These are phyloP conservation scores for Cassiopea xamachana DNA, from an alignment of 30 jellyfish, hydroid and myxozoan species.

Conservation along the genomic window DNA sequence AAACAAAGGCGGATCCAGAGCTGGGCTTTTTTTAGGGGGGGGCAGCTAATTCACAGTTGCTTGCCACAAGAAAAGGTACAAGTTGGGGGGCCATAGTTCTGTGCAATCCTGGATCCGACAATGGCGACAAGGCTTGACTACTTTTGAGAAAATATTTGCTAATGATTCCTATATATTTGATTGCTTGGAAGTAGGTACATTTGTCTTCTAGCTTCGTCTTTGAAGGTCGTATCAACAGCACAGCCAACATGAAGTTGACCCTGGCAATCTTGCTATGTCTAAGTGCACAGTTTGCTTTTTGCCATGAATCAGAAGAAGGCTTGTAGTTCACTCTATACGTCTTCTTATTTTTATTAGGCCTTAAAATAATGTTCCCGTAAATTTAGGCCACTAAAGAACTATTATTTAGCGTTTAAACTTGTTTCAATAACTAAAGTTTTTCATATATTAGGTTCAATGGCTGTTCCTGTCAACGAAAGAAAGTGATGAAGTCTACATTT, in stretches of 20 bases:
- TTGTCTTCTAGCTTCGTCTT: background rate
- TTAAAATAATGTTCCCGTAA: background rate
- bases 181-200: background rate
- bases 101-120: too few relatives aligned
- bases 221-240: background rate
- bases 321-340: background rate
- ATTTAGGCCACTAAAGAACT: background rate
- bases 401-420: background rate
- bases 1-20: too few relatives aligned
- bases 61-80: too few relatives aligned
- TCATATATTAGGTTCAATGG: background rate
- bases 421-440: background rate
- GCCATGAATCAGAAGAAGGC: conserved; percentile 12
- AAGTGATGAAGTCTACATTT: background rate
- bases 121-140: background rate
- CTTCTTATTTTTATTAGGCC: background rate
- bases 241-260: background rate
- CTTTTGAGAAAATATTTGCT: background rate
- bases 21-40: too few relatives aligned
- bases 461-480: background rate
- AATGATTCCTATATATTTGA: background rate
- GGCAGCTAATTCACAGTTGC: too few relatives aligned
- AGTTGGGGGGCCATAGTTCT: too few relatives aligned
- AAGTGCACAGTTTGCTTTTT: conserved; percentile 1
- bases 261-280: conserved; percentile 4